Percentiles rank a stretch among this genome's conserved stretches.
phyloP scores from a whole-genome alignment of 2,888 invertebrate species.

The Xanthia icteritia region DNA sequence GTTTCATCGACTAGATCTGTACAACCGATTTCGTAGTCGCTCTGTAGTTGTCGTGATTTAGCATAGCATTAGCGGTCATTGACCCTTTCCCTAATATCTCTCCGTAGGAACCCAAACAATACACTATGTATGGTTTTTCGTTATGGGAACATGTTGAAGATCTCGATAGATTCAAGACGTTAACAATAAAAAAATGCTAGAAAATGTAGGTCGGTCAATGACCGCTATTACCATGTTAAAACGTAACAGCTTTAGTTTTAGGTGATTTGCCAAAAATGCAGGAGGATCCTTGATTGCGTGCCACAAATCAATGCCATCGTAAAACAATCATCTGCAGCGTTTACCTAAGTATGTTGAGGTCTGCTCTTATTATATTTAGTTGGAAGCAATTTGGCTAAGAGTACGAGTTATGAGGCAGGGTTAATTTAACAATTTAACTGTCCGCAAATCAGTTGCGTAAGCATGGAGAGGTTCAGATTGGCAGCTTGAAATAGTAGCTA shows the following conservation, averaged over 20 bases:
- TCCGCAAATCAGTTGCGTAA: neutral
- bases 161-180: too few relatives aligned
- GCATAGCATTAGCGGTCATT: neutral
- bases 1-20: neutral
- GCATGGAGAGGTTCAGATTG: neutral
- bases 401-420: neutral
- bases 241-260: neutral
- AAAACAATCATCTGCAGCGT: neutral
- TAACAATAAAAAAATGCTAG: too few relatives aligned
- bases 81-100: too few relatives aligned
- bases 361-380: neutral
- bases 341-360: neutral
- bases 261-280: conserved; percentile 8
- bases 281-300: conserved; percentile 1
- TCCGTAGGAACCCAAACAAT: too few relatives aligned
- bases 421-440: neutral
- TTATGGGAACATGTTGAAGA: too few relatives aligned
- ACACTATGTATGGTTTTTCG: too few relatives aligned
- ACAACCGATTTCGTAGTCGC: neutral
- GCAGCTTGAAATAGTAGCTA: neutral
- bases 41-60: neutral
- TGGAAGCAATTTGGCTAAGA: neutral
- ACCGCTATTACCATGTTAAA: neutral
- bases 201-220: too few relatives aligned
- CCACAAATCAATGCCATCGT: conserved; percentile 2